Conservation (phyloP, 2,888 invertebrate genomes). For the Sarcophaga rosellei region DNA sequence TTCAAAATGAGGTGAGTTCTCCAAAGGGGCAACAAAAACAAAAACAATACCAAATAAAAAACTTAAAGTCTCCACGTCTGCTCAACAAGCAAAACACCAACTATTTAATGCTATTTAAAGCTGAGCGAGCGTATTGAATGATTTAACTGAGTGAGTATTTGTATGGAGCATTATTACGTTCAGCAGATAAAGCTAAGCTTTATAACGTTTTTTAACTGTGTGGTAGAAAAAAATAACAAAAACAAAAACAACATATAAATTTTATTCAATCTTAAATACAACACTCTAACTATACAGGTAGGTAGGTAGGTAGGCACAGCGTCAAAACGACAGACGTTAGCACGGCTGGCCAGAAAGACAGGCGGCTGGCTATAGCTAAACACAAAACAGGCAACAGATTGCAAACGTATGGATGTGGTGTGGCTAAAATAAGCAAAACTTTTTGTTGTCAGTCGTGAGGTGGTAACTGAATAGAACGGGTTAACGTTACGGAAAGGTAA, state of each 20-base stretch:
- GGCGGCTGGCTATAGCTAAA: conserved; percentile 48
- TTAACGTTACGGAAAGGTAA: conserved; percentile 74
- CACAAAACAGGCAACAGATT: conserved; percentile 53
- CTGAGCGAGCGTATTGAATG: background rate
- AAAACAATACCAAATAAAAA: too few species aligned
- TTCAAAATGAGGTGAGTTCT: conserved; percentile 53
- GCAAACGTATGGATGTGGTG: conserved; percentile 57
- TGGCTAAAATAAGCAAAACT: conserved; percentile 65
- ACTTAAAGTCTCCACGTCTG: conserved; percentile 38
- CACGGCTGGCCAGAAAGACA: conserved; percentile 1
- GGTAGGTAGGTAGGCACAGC: conserved; percentile 3
- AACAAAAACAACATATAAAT: conserved; percentile 9
- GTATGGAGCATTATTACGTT: conserved; percentile 58
- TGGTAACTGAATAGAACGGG: conserved; percentile 77
- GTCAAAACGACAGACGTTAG: conserved; percentile 22
- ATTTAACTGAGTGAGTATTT: conserved; percentile 31
- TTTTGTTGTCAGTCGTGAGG: conserved; percentile 74
- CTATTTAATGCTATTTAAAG: background rate
- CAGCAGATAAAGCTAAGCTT: conserved; percentile 60
- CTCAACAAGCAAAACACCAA: conserved; percentile 1
- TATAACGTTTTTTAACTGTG: conserved; percentile 62
- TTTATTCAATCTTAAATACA: conserved; percentile 42
- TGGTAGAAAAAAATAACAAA: conserved; percentile 30
- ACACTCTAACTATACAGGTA: conserved; percentile 12
- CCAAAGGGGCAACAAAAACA: background rate